A percentile compares a stretch with the other conserved stretches of the same genome.
Evolutionary conservation across 2,113 vertebrate genomes (phyloP).

Genomic region (Noctilio leporinus): DNA sequence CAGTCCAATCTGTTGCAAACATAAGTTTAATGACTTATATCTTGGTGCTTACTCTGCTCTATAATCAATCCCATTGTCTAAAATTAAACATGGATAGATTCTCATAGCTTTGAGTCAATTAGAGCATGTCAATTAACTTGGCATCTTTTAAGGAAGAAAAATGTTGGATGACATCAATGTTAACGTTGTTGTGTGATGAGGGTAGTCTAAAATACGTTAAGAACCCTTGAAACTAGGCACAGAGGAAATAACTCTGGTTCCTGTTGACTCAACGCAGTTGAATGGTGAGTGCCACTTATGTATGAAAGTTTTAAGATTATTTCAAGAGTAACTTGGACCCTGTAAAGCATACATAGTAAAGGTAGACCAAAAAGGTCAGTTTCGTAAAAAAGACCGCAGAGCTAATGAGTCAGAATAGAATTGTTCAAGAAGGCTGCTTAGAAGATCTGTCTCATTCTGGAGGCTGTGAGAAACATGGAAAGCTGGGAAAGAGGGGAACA

Average conservation of each 20-base stretch:
- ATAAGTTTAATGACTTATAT: neutral
- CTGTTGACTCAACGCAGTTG: neutral
- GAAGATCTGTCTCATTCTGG: neutral
- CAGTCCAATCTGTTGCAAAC: neutral
- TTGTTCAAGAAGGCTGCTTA: neutral
- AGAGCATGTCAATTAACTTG: neutral
- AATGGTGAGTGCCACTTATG: neutral
- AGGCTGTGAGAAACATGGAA: neutral
- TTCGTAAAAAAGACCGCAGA: neutral
- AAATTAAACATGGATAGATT: neutral
- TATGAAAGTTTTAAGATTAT: neutral
- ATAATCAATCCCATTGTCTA: neutral
- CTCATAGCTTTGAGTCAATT: neutral
- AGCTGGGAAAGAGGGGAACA: neutral
- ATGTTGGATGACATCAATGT: constrained; percentile 11
- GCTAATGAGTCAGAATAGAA: neutral
- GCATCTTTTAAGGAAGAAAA: constrained; percentile 25
- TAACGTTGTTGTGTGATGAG: neutral
- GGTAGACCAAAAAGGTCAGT: neutral
- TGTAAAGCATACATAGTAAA: neutral
- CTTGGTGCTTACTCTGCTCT: neutral
- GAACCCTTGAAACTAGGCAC: neutral
- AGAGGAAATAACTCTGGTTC: neutral
- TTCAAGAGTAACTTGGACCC: neutral
- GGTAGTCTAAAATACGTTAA: neutral